Percentiles rank a stretch among this genome's conserved stretches.
Evolutionary conservation across 1,140 invertebrate species (phyloP).

Genomic region (Leptopilina boulardi): DNA sequence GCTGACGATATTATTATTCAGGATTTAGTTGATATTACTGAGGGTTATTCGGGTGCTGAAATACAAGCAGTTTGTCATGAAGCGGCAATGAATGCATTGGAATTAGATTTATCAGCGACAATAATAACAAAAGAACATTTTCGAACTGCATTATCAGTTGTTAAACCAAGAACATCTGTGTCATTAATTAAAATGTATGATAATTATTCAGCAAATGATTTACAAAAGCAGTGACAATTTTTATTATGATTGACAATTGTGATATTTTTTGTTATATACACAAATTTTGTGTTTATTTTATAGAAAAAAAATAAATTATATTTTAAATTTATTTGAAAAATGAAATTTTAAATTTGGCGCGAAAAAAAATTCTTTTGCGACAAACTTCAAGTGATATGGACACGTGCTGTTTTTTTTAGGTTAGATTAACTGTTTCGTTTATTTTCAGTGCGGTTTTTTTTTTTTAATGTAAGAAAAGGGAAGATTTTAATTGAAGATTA

Average conservation of each 20-base stretch:
- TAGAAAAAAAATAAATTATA: neutral
- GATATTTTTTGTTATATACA: constrained; percentile 15
- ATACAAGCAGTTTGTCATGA: constrained; percentile 91
- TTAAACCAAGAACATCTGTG: constrained; percentile 84
- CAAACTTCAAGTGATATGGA: neutral
- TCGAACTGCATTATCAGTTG: constrained; percentile 79
- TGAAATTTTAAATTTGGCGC: neutral
- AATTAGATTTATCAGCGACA: constrained; percentile 81
- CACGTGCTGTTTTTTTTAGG: too few relatives aligned
- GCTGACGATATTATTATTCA: constrained; percentile 79
- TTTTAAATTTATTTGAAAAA: neutral
- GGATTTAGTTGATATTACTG: constrained; percentile 80
- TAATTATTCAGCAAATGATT: constrained; percentile 70
- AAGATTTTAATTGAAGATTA: too few relatives aligned
- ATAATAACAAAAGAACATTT: constrained; percentile 81
- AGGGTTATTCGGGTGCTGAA: constrained; percentile 93
- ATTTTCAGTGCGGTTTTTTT: too few relatives aligned
- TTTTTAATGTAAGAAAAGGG: too few relatives aligned
- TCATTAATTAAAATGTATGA: constrained; percentile 84
- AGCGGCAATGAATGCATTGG: constrained; percentile 87
- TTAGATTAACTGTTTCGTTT: too few relatives aligned
- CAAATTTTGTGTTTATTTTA: constrained; percentile 1
- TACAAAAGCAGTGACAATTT: neutral
- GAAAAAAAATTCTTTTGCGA: neutral
- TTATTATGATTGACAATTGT: constrained; percentile 11